These are phyloP conservation scores for Achlya flavicornis DNA, from an alignment of 2,888 invertebrate genomes.

Conservation along the genomic window DNA sequence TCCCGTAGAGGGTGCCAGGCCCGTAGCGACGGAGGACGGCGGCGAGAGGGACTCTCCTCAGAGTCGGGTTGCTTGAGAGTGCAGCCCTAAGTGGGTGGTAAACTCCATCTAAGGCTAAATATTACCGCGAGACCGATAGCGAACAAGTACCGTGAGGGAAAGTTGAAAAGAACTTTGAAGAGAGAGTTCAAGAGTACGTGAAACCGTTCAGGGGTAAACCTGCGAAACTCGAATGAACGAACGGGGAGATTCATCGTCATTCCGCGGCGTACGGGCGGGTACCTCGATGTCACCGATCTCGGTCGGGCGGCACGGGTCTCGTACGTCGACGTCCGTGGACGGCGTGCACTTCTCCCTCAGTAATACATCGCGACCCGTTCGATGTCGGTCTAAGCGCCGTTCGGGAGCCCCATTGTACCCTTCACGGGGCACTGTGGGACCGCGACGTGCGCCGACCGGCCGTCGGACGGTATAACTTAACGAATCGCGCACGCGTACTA, in stretches of 20 bases:
- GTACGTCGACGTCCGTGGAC: too few relatives aligned
- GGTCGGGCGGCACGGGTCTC: too few relatives aligned
- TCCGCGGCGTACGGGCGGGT: too few relatives aligned
- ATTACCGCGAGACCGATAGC: slow-evolving; percentile 86
- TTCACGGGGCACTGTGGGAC: too few relatives aligned
- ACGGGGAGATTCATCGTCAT: slow-evolving; percentile 63
- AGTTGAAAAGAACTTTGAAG: slow-evolving; percentile 88
- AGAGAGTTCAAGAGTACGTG: slow-evolving; percentile 81
- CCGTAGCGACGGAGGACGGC: slow-evolving; percentile 66
- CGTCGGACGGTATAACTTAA: too few relatives aligned
- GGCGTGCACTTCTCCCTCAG: slow-evolving; percentile 33
- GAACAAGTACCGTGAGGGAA: slow-evolving; percentile 88
- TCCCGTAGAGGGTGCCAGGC: slow-evolving; percentile 82
- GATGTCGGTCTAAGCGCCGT: slow-evolving; percentile 12
- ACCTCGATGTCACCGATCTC: too few relatives aligned
- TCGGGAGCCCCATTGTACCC: too few relatives aligned
- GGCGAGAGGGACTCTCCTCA: slow-evolving; percentile 52
- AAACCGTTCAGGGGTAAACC: slow-evolving; percentile 81
- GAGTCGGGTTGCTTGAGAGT: slow-evolving; percentile 85
- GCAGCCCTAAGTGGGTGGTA: slow-evolving; percentile 86
- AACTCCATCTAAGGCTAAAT: slow-evolving; percentile 85
- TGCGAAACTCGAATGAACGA: slow-evolving; percentile 82
- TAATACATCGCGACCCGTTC: slow-evolving; percentile 32
- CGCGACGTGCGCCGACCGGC: too few relatives aligned
- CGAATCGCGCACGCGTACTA: too few relatives aligned